Evolutionary conservation across 2,888 invertebrate genomes (phyloP).

Genomic region (Parascotia fuliginaria): DNA sequence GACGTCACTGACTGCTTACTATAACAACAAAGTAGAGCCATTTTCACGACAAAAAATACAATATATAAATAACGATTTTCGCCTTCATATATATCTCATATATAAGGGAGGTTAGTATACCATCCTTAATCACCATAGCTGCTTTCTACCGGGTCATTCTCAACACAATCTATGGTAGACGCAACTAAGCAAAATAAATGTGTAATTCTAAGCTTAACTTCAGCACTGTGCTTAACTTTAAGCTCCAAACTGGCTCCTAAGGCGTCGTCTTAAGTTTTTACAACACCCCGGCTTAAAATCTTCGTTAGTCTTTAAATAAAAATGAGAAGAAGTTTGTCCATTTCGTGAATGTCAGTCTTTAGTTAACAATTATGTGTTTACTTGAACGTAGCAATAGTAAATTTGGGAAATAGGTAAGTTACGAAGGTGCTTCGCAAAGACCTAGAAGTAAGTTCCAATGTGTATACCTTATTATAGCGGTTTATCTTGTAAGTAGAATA

Average conservation of each 20-base stretch:
- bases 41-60: too few relatives aligned
- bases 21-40: too few relatives aligned
- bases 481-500: too few relatives aligned
- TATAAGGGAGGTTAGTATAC: neutral
- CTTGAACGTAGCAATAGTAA: too few relatives aligned
- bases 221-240: conserved; percentile 45
- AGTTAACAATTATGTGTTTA: too few relatives aligned
- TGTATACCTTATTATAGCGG: too few relatives aligned
- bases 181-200: conserved; percentile 33
- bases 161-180: conserved; percentile 35
- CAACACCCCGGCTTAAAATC: conserved; percentile 50
- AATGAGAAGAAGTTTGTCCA: conserved; percentile 37
- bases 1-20: too few relatives aligned
- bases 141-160: conserved; percentile 8
- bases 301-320: conserved; percentile 47
- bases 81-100: neutral
- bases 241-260: conserved; percentile 46
- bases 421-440: too few relatives aligned
- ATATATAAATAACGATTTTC: too few relatives aligned
- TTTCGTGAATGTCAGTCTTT: neutral
- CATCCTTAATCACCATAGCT: neutral
- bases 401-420: too few relatives aligned
- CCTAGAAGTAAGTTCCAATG: too few relatives aligned
- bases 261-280: conserved; percentile 55
- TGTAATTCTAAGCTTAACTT: conserved; percentile 39